Base-by-base conservation (phyloP, 2,113 vertebrate genomes). In the Dermatemys mawii region DNA sequence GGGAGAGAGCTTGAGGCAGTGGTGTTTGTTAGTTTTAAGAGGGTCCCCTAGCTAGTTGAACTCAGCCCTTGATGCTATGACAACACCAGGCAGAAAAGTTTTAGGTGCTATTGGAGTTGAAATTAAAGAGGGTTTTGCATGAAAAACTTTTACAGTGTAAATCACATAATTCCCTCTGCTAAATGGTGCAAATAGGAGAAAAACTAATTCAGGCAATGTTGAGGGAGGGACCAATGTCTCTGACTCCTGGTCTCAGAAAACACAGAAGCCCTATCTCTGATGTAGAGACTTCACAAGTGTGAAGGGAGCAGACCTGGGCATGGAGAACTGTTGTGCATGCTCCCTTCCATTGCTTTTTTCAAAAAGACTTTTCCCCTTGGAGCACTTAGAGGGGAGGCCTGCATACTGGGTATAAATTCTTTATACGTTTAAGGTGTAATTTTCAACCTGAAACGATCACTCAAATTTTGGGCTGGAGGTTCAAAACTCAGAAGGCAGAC, bases 131-230 rank as follows among this genome's bases (percentile, higher is more conserved):
- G 80, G 78, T 13, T 51, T 88, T 32, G 12, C 0, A 2, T 60
- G 38, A 44, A 90, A 94, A 54, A 73, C 14, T 3, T 70, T 90
- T 87, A 57, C 26, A 89, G 57, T 85, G 75, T 80, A 82, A 84
- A 5, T 7, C 1, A 22, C 32, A 14, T 8, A 16, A 1, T 29
- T 48, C 8, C 57, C 8, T 80, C 53, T n/a, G 48, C 2, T 1
- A 21, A 29, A 35, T 63, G 32, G 32, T 63, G 29, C 32, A 35
- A 44, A 21, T 67, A 78, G 38, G 44, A 70, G 81, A n/a, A 55
- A 90, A 88, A 19, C 0, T 0, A 46, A 55, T 76, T 70, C 5
- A 2, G 1, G 57, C 41, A 24, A n/a, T 22, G 9, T n/a, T 1
- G 22, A 7, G 57, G 57, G 41, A 90, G 35, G 11, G 70, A 3